Conservation (phyloP, 2,113 vertebrate genomes). For the Cyprinodon tularosa region DNA sequence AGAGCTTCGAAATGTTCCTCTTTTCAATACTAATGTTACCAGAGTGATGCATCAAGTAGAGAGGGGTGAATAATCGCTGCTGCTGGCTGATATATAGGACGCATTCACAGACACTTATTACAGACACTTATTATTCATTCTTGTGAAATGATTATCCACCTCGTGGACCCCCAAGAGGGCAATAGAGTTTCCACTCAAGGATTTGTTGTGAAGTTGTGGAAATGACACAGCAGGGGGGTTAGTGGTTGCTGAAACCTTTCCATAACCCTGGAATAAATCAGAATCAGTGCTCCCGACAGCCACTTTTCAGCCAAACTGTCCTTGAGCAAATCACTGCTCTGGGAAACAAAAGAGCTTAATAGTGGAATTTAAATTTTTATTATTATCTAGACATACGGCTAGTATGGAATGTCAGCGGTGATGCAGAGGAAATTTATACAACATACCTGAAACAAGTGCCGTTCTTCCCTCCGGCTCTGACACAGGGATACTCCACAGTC, state of each 20-base stretch:
- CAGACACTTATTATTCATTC: not conserved
- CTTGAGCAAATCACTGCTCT: conserved; percentile 24
- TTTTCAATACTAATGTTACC: not conserved
- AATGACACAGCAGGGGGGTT: conserved; percentile 34
- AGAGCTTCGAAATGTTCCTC: not conserved
- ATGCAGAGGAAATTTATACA: not conserved
- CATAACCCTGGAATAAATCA: conserved; percentile 21
- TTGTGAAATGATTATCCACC: conserved; percentile 18
- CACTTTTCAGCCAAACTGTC: conserved; percentile 23
- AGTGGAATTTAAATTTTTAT: conserved; percentile 3
- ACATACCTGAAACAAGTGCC: conserved; percentile 80
- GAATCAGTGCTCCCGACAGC: conserved; percentile 14
- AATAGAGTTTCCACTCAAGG: conserved; percentile 24
- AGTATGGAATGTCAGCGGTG: not conserved
- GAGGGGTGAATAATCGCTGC: not conserved
- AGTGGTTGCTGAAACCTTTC: conserved; percentile 36
- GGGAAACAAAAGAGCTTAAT: conserved; percentile 13
- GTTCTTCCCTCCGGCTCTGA: conserved; percentile 71
- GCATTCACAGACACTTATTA: not conserved
- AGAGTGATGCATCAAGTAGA: not conserved
- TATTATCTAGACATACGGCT: not conserved
- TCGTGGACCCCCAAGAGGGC: not conserved
- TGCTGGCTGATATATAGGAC: conserved; percentile 8
- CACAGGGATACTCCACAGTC: conserved; percentile 79
- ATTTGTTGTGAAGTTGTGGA: conserved; percentile 10